Percentiles rank a stretch among this genome's conserved stretches.
These are phyloP conservation scores for Zaprionus camerounensis DNA, from an alignment of 1,140 invertebrate genomes.

Conservation along the genomic window DNA sequence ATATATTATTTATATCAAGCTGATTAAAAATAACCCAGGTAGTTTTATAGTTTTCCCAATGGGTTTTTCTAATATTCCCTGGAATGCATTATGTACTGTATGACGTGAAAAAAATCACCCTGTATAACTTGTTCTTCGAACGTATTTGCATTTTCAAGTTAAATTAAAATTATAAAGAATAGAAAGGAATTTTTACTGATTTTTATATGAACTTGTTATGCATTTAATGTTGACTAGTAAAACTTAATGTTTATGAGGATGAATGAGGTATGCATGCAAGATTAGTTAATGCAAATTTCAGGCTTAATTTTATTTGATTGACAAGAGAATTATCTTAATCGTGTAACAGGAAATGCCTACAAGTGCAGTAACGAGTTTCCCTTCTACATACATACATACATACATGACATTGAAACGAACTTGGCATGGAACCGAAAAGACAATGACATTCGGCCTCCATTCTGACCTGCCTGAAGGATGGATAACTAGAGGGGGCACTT, in stretches of 20 bases:
- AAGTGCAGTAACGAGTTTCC: slow-evolving; percentile 20
- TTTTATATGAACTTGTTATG: slow-evolving; percentile 22
- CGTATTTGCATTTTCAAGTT: slow-evolving; percentile 33
- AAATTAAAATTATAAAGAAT: slow-evolving; percentile 23
- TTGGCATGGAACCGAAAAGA: slow-evolving; percentile 38
- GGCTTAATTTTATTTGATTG: slow-evolving; percentile 9
- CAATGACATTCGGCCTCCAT: slow-evolving; percentile 32
- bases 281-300: slow-evolving; percentile 2
- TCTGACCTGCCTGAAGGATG: slow-evolving; percentile 1
- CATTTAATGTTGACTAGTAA: slow-evolving; percentile 16
- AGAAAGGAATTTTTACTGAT: slow-evolving; percentile 19
- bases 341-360: background rate
- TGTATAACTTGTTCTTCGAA: slow-evolving; percentile 12
- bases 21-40: background rate
- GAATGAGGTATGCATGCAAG: slow-evolving; percentile 2
- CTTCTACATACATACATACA: background rate
- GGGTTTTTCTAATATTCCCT: background rate
- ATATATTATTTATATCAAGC: background rate
- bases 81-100: background rate
- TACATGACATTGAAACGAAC: slow-evolving; percentile 75
- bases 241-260: slow-evolving; percentile 25
- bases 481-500: background rate
- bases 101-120: background rate
- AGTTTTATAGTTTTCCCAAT: slow-evolving; percentile 12
- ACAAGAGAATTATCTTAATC: background rate